A percentile compares a stretch with the other conserved stretches of the same genome.
phyloP scores from a whole-genome alignment of 1,140 invertebrate genomes.

The Triops cancriformis region DNA sequence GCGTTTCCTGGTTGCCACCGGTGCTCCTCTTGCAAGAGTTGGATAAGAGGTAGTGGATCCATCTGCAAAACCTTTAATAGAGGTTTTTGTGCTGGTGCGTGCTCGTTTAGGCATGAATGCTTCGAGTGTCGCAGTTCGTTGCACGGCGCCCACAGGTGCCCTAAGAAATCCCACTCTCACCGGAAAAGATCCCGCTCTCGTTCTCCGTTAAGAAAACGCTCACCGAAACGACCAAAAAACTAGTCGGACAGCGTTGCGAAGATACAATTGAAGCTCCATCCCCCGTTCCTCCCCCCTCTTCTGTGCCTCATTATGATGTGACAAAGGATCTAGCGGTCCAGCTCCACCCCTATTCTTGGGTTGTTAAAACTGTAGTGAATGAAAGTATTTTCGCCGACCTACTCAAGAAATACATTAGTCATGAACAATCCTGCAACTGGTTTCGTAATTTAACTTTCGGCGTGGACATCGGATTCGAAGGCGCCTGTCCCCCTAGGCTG shows the following conservation, averaged over 20 bases:
- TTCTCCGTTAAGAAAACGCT: not conserved
- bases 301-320: not conserved
- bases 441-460: not conserved
- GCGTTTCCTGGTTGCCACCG: not conserved
- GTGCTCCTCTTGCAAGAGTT: not conserved
- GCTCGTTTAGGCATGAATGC: not conserved
- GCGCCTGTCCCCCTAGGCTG: not conserved
- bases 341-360: not conserved
- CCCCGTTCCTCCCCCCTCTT: not conserved
- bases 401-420: not conserved
- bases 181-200: too few relatives aligned
- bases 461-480: not conserved
- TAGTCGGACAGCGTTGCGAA: not conserved
- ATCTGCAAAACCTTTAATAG: not conserved
- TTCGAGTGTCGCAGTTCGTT: not conserved
- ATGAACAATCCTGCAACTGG: not conserved
- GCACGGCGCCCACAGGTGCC: not conserved
- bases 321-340: not conserved
- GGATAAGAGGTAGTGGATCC: not conserved
- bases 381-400: not conserved
- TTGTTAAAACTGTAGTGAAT: not conserved
- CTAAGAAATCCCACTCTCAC: too few relatives aligned
- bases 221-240: not conserved
- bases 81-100: too few relatives aligned
- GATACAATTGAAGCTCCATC: not conserved